Evolutionary conservation across 1,140 invertebrate genomes (phyloP).

Genomic region (Procambarus virginalis): DNA sequence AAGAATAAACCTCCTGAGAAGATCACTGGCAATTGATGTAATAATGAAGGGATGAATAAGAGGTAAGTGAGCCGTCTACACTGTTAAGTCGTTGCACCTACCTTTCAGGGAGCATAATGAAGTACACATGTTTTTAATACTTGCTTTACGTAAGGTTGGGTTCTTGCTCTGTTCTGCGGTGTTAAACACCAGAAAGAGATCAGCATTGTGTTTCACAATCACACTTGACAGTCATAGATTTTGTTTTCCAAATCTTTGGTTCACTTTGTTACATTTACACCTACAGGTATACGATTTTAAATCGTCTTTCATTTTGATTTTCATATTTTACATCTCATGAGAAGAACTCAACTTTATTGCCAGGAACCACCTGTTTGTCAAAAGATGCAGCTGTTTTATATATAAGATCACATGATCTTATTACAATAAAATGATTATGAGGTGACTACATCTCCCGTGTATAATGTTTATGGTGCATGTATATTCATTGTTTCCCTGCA

Average conservation of each 20-base stretch:
- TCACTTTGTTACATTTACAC: neutral
- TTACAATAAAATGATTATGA: conserved; percentile 12
- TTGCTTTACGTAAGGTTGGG: conserved; percentile 30
- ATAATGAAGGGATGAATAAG: neutral
- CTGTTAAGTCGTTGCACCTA: neutral
- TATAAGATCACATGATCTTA: neutral
- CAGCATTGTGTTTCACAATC: neutral
- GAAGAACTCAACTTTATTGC: conserved; percentile 19
- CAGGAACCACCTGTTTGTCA: neutral
- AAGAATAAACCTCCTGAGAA: neutral
- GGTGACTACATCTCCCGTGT: neutral
- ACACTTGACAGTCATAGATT: neutral
- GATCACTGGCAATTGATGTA: conserved; percentile 4
- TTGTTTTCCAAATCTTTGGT: neutral
- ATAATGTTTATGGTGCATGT: conserved; percentile 28
- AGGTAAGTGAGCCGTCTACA: neutral
- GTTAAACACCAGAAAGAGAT: neutral
- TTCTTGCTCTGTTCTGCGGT: neutral
- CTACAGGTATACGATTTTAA: too few species aligned
- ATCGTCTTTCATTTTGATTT: neutral
- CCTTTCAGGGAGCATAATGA: conserved; percentile 31
- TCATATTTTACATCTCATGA: neutral
- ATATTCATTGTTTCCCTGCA: conserved; percentile 28
- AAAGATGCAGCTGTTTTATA: neutral
- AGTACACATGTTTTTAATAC: conserved; percentile 1